Percentiles rank a stretch among this genome's conserved stretches.
phyloP scores from a whole-genome alignment of 2,888 invertebrate genomes.

The Chromoteleia sp. region DNA sequence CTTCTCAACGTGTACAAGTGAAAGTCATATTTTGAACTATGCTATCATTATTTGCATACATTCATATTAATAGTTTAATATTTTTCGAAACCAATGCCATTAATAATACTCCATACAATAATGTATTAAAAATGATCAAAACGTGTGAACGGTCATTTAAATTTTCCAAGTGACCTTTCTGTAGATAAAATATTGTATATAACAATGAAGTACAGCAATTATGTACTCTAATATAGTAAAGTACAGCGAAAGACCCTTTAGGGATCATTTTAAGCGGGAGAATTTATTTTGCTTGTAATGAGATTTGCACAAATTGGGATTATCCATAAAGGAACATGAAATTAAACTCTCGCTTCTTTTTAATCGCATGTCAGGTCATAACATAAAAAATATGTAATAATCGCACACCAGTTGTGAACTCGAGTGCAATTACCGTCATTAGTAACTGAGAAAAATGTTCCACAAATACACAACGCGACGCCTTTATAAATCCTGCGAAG shows the following conservation, averaged over 20 bases:
- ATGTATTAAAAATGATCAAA: no score
- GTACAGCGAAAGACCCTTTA: constrained; percentile 43
- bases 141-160: constrained; percentile 1
- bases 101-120: no score
- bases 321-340: constrained; percentile 16
- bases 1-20: no score
- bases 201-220: constrained; percentile 48
- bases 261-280: constrained; percentile 46
- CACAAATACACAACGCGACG: background rate
- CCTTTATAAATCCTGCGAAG: constrained; percentile 13
- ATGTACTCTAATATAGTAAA: constrained; percentile 38
- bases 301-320: constrained; percentile 36
- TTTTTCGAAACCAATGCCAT: no score
- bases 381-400: no score
- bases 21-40: no score
- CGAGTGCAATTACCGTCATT: no score
- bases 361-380: no score
- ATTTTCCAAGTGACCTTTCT: constrained; percentile 29
- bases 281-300: constrained; percentile 48
- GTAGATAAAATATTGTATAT: constrained; percentile 25
- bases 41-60: no score
- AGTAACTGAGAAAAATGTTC: background rate
- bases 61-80: no score
- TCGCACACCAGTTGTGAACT: no score
- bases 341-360: background rate